Evolutionary conservation across 30 jellyfish, hydroid and myxozoan genomes (phyloP).

Genomic region (Rhopilema esculentum): DNA sequence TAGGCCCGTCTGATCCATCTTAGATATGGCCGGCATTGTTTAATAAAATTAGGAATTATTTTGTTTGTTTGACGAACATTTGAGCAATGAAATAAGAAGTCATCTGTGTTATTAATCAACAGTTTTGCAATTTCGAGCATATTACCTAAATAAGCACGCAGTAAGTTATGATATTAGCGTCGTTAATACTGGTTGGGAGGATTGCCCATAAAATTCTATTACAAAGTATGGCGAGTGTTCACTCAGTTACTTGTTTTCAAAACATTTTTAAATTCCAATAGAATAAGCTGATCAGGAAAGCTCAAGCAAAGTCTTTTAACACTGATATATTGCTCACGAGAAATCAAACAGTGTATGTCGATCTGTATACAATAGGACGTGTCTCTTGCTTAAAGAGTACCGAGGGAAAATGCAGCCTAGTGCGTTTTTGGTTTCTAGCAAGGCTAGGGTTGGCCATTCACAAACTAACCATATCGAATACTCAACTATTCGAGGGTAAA

Average conservation of each 20-base stretch:
- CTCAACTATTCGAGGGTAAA: neutral
- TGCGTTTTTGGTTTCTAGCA: slow-evolving; percentile 24
- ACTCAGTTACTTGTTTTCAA: slow-evolving; percentile 11
- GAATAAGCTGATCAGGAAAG: slow-evolving; percentile 82
- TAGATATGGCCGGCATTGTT: slow-evolving; percentile 75
- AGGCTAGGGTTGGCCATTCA: neutral
- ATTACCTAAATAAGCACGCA: slow-evolving; percentile 10
- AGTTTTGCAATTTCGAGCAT: slow-evolving; percentile 7
- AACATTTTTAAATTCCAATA: slow-evolving; percentile 41
- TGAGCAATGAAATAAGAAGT: slow-evolving; percentile 32
- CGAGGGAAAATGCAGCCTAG: slow-evolving; percentile 34
- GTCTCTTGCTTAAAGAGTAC: slow-evolving; percentile 1
- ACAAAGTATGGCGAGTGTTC: slow-evolving; percentile 18
- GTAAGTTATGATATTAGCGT: slow-evolving; percentile 2
- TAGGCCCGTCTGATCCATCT: slow-evolving; percentile 86
- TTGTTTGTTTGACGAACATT: slow-evolving; percentile 48
- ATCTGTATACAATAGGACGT: slow-evolving; percentile 26
- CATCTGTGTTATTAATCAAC: slow-evolving; percentile 22
- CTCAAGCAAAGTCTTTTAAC: slow-evolving; percentile 64
- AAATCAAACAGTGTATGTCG: slow-evolving; percentile 35
- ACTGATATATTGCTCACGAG: slow-evolving; percentile 73
- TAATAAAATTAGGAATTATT: slow-evolving; percentile 53
- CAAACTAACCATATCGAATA: too few species aligned
- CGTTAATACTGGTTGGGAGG: slow-evolving; percentile 9
- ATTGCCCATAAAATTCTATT: neutral